Evolutionary conservation across 1,140 invertebrate species (phyloP).

Genomic region (Mya arenaria): DNA sequence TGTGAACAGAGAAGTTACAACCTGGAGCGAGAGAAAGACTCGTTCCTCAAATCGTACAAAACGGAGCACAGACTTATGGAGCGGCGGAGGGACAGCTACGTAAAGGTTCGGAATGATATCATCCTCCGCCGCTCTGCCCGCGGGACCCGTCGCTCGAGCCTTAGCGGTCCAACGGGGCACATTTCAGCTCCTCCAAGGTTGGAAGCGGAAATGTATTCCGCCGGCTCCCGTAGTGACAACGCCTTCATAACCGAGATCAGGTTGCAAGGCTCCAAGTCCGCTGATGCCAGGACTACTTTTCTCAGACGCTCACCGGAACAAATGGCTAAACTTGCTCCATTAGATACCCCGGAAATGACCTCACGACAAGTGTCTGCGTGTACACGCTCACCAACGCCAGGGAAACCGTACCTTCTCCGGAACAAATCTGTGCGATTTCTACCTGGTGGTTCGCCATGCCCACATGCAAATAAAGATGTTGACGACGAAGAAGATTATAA

Average conservation of each 20-base stretch:
- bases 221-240: background rate
- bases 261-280: background rate
- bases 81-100: conserved; percentile 36
- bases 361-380: background rate
- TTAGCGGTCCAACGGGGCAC: background rate
- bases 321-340: background rate
- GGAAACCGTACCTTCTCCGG: conserved; percentile 18
- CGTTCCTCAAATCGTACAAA: conserved; percentile 55
- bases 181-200: conserved; percentile 17
- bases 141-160: background rate
- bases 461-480: background rate
- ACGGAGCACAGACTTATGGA: conserved; percentile 58
- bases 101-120: conserved; percentile 26
- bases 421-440: conserved; percentile 41
- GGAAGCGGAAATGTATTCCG: background rate
- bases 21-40: conserved; percentile 58
- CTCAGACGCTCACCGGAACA: background rate
- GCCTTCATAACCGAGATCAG: conserved; percentile 11
- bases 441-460: background rate
- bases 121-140: background rate
- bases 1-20: conserved; percentile 51
- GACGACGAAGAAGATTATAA: background rate
- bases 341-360: background rate
- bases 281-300: background rate
- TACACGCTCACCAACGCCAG: conserved; percentile 1